Evolutionary conservation across 2,113 vertebrate genomes (phyloP), one percentile per base, ranked within the genome.

Genomic region (Siniperca chuatsi): DNA sequence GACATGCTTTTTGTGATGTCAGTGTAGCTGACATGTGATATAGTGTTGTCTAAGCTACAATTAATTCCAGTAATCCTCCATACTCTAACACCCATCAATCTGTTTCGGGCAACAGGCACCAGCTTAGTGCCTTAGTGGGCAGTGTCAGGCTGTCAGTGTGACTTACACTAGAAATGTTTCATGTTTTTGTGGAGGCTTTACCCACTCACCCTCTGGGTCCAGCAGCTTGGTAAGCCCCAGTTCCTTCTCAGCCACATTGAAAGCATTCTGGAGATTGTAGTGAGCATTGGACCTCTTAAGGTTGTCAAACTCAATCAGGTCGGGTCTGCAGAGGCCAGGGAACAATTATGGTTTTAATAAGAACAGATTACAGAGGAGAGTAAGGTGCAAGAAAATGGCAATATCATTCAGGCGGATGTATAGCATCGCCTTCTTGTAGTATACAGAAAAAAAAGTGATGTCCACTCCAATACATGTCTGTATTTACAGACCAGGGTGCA

Each of bases 211-310:
- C 91, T 98, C 98, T 20, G 98, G 98, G 83, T 98, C 98, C 92
- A 98, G 95, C 40, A 98, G 96, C 85, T 98, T 98, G 50, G 98
- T 98, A 8, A 98, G 96, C 0, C 98, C 98, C 61, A 98, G 90
- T 76, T 98, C 97, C 84, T 97, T 97, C 90, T 98, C 97, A 0
- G 98, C 97, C 85, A 97, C 92, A 75, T 98, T 98, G 92, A 98
- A 98, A 29, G 97, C 98, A 73, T 98, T 98, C 83, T 98, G 97
- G 29, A 98, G 96, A 90, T 98, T 98, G 93, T 98, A 97, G 89
- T 98, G 98, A 52, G 98, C 97, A 3, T 98, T 98, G 69, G 97
- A 98, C 81, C 96, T 96, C 91, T 97, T 98, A 87, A 98, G 89
- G 67, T 94, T 96, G 86, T 98, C 98, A 74, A 98, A 98, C 84